A percentile compares a stretch with the other conserved stretches of the same genome.
Conservation (phyloP, 2,888 invertebrate genomes). For the Apocheima hispidaria region DNA sequence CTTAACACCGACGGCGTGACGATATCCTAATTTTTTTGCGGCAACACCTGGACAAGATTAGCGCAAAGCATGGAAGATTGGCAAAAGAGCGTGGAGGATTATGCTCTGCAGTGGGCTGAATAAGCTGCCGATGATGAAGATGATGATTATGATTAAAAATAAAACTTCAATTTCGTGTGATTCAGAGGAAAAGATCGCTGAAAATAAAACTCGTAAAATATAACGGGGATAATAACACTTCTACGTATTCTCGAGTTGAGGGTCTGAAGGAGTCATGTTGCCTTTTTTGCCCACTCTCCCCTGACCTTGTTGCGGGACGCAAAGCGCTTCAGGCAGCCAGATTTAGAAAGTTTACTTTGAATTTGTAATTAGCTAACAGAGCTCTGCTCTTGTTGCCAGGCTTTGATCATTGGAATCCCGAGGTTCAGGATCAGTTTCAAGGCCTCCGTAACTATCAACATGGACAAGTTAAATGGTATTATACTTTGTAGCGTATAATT, state of each 20-base stretch:
- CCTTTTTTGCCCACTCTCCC: conserved; percentile 20
- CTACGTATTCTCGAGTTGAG: conserved; percentile 5
- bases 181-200: conserved; percentile 2
- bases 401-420: conserved; percentile 22
- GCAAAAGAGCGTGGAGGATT: too few relatives aligned
- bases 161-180: not conserved
- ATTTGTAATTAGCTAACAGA: conserved; percentile 34
- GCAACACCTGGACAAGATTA: too few relatives aligned
- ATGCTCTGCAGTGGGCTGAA: too few relatives aligned
- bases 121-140: too few relatives aligned
- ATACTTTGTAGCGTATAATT: not conserved
- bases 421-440: not conserved
- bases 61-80: too few relatives aligned
- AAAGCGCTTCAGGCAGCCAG: conserved; percentile 15
- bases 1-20: too few relatives aligned
- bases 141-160: not conserved
- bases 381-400: conserved; percentile 24
- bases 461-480: not conserved
- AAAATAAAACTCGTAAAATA: conserved; percentile 23
- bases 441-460: not conserved
- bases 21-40: too few relatives aligned
- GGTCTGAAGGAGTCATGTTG: conserved; percentile 9
- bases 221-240: conserved; percentile 20
- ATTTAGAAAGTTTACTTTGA: conserved; percentile 34
- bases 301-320: conserved; percentile 29